These are phyloP conservation scores for Drosophila bocqueti DNA, from an alignment of 1,140 invertebrate genomes.

Conservation along the genomic window DNA sequence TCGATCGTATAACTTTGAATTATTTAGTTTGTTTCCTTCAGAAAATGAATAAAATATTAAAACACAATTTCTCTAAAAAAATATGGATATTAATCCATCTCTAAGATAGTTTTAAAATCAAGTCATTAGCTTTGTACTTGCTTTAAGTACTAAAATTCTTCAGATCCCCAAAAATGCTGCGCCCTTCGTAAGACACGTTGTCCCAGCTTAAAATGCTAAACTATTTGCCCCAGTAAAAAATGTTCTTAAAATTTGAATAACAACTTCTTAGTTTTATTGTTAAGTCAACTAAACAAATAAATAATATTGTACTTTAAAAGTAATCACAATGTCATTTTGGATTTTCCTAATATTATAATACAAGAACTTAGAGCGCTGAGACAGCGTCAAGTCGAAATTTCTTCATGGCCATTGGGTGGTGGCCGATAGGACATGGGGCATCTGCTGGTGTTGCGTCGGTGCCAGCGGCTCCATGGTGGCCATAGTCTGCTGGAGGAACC, in stretches of 20 bases:
- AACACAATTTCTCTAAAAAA: no score
- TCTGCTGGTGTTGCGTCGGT: constrained; percentile 8
- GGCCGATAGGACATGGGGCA: constrained; percentile 1
- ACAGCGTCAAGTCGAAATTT: constrained; percentile 6
- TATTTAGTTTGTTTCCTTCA: no score
- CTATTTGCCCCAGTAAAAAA: background rate
- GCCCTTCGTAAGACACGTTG: no score
- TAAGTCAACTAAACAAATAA: constrained; percentile 52
- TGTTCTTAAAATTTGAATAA: constrained; percentile 6
- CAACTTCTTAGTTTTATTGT: constrained; percentile 48
- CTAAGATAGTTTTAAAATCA: no score
- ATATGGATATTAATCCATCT: no score
- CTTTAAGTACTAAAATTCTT: no score
- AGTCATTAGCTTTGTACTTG: no score
- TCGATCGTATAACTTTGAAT: no score
- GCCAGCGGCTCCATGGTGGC: constrained; percentile 24
- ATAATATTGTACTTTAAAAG: constrained; percentile 45
- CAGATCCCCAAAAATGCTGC: no score
- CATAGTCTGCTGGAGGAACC: constrained; percentile 56
- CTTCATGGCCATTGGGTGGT: constrained; percentile 29
- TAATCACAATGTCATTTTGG: constrained; percentile 44
- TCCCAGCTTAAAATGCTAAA: background rate
- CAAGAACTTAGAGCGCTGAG: constrained; percentile 2
- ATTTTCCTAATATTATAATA: background rate
- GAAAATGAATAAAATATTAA: no score